Conservation (phyloP, 2,797 vertebrate genomes). For the Oceanodroma leucorhoa region DNA sequence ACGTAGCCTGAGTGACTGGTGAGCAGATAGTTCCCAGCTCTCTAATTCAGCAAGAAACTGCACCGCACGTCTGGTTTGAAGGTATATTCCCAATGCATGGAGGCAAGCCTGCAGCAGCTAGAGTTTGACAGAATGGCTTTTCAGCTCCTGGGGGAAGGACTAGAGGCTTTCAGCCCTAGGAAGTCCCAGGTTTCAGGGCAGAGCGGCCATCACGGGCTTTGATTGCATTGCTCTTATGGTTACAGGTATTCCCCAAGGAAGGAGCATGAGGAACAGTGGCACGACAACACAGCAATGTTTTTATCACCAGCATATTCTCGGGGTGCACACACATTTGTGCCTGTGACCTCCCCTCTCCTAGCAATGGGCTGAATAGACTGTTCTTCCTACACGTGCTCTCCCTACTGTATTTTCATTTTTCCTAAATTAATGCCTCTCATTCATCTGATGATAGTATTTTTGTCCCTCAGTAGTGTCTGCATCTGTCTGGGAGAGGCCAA, state of each 20-base stretch:
- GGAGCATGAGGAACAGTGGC: neutral
- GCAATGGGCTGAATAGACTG: neutral
- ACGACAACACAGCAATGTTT: neutral
- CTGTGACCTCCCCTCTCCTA: neutral
- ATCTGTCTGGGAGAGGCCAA: neutral
- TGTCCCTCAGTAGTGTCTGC: neutral
- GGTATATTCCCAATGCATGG: neutral
- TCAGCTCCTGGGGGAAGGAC: neutral
- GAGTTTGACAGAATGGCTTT: neutral
- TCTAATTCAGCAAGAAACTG: neutral
- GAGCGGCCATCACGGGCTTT: neutral
- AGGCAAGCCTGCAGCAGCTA: neutral
- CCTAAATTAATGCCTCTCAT: neutral
- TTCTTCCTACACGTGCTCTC: neutral
- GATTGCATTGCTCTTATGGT: neutral
- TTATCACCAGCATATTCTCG: neutral
- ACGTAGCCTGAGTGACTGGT: accelerated
- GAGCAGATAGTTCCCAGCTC: neutral
- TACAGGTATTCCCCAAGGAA: neutral
- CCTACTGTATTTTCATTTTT: neutral
- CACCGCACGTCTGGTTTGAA: accelerated
- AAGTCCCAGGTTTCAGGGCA: neutral
- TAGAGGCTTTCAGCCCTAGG: neutral
- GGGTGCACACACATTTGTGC: accelerated
- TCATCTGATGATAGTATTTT: neutral